Base-by-base conservation (phyloP, 2,113 vertebrate species). In the Tenrec ecaudatus region DNA sequence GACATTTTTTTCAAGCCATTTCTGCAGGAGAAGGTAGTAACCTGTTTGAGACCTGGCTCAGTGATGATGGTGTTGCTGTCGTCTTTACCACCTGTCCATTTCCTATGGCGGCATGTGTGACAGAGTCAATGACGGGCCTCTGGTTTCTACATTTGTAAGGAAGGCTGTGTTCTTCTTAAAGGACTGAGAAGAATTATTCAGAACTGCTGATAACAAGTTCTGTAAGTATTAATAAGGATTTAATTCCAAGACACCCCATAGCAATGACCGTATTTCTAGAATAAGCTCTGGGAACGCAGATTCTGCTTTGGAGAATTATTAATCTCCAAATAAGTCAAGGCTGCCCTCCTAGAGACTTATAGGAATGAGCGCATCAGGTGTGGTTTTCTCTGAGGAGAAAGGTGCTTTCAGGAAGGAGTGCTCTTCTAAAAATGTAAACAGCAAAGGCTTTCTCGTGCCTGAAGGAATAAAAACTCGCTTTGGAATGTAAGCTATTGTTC, bases 351-450 rank as follows among this genome's bases (percentile, higher is more conserved):
- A 3, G 8, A 27, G 78, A 6, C 0, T 38, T 36, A 14, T 16
- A 43, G 33, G 36, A 87, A 38, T 14, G 40, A 64, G 27, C 33
- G 40, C 9, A 64, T 27, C 25, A 12, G 20, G 19, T 25, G 20
- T 68, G 6, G 7, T 17, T 82, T n/a, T 31, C 27, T 91, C 12
- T 66, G 27, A 10, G 22, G n/a, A n/a, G 73, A 93, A 80, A 76
- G 5, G 14, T 20, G 12, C 27, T 88, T 94, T 93, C 68, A 38
- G 38, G 40, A 58, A 91, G 25, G 66, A 33, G 29, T 82, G 53
- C 75, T 92, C 47, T 91, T 62, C 29, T n/a, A 8, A 71, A 86
- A 89, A 76, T 11, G 22, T 87, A 86, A 76, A 43, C 14, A 58
- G 29, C 71, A 92, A 38, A 90, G 16, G 3, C 47, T 43, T 78